Conservation (phyloP, 1,140 invertebrate genomes). For the Euura saliciscinereae region DNA sequence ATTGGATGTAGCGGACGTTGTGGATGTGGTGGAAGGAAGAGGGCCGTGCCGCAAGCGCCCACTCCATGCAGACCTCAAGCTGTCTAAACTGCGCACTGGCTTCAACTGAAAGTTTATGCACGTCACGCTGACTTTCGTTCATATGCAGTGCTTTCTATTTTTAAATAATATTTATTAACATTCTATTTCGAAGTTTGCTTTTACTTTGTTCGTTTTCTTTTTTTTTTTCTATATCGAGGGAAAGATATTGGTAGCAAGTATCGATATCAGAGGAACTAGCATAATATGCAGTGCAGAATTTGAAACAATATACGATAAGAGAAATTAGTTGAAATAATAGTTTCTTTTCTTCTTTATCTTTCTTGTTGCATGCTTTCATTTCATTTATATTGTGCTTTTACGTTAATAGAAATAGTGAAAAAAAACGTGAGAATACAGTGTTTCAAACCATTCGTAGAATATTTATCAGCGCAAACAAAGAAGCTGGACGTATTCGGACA, state of each 20-base stretch:
- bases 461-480: not conserved
- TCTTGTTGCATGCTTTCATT: not conserved
- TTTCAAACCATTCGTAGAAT: not conserved
- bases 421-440: not conserved
- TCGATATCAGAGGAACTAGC: too few relatives aligned
- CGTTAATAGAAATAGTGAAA: not conserved
- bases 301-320: too few relatives aligned
- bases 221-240: too few relatives aligned
- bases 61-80: conserved; percentile 61
- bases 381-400: not conserved
- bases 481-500: not conserved
- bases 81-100: conserved; percentile 67
- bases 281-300: too few relatives aligned
- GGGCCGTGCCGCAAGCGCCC: conserved; percentile 49
- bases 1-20: conserved; percentile 33
- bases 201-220: too few relatives aligned
- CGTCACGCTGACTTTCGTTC: conserved; percentile 19
- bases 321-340: too few relatives aligned
- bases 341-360: too few relatives aligned
- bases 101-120: conserved; percentile 62
- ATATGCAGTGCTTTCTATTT: not conserved
- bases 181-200: too few relatives aligned
- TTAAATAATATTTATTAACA: not conserved
- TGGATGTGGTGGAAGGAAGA: conserved; percentile 40
- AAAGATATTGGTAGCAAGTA: too few relatives aligned